Evolutionary conservation across 2,113 vertebrate genomes (phyloP).

Genomic region (Clarias gariepinus): DNA sequence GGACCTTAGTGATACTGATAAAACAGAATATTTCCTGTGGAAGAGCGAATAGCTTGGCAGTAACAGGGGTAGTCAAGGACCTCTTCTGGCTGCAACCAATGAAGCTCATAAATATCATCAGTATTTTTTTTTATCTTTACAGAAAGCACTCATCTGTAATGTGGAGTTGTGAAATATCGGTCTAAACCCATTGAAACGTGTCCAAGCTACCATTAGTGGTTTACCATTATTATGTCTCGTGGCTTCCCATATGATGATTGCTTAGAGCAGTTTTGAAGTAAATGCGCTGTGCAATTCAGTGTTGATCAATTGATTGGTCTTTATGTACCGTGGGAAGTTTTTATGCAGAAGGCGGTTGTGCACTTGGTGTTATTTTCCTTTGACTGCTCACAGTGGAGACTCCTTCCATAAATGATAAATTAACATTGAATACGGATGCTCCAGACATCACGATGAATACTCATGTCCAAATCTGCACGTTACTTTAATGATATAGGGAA

Average conservation of each 20-base stretch:
- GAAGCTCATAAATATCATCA: neutral
- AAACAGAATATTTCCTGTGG: slow-evolving; percentile 31
- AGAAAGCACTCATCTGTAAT: neutral
- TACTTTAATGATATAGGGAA: neutral
- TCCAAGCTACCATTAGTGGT: neutral
- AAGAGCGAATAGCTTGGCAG: slow-evolving; percentile 22
- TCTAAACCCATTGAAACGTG: neutral
- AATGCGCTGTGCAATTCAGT: neutral
- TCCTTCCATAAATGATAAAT: neutral
- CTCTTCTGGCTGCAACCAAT: neutral
- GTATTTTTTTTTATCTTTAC: neutral
- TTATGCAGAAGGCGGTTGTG: neutral
- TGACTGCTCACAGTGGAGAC: neutral
- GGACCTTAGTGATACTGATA: slow-evolving; percentile 19
- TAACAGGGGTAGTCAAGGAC: slow-evolving; percentile 4
- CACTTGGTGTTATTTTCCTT: neutral
- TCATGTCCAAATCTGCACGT: neutral
- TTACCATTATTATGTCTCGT: neutral
- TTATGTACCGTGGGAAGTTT: neutral
- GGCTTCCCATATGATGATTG: neutral
- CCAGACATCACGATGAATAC: neutral
- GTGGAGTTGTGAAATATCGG: neutral
- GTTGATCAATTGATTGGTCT: neutral
- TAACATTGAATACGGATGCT: neutral
- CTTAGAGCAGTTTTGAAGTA: neutral